These are phyloP conservation scores for Steinernema scapterisci DNA, from an alignment of 2,888 invertebrate species.

Conservation along the genomic window DNA sequence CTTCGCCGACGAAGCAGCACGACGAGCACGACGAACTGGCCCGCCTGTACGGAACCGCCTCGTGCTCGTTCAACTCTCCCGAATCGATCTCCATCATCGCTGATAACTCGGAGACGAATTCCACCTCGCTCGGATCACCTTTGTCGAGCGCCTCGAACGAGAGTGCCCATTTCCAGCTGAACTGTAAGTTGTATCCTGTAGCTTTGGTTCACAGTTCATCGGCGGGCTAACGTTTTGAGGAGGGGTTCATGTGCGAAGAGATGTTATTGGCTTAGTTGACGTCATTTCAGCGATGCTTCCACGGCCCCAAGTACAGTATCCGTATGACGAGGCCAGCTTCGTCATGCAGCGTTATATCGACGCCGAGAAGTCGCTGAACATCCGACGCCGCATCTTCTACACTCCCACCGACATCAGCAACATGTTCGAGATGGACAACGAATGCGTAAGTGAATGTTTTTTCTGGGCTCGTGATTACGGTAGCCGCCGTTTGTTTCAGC, in stretches of 20 bases:
- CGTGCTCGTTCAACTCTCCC: conserved; percentile 25
- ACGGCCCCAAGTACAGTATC: conserved; percentile 14
- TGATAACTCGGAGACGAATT: not conserved
- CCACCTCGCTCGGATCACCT: not conserved
- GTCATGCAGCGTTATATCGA: conserved; percentile 43
- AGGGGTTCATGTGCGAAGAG: no score
- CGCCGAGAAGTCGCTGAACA: conserved; percentile 48
- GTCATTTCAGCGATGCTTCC: not conserved
- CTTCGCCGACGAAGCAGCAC: not conserved
- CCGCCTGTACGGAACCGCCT: not conserved
- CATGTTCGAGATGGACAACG: conserved; percentile 46
- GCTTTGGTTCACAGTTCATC: no score
- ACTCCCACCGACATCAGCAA: conserved; percentile 47
- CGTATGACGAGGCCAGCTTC: conserved; percentile 1
- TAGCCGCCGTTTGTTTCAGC: conserved; percentile 40
- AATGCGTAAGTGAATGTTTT: conserved; percentile 49
- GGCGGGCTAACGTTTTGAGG: no score
- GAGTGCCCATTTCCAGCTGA: not conserved
- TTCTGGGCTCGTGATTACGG: not conserved
- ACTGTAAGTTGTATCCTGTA: not conserved
- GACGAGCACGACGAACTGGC: not conserved
- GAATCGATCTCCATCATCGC: conserved; percentile 20
- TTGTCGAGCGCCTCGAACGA: conserved; percentile 10
- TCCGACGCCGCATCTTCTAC: conserved; percentile 50
- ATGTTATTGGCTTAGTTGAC: no score